Evolutionary conservation across 2,113 vertebrate species (phyloP).

Genomic region (Tamias sibiricus): DNA sequence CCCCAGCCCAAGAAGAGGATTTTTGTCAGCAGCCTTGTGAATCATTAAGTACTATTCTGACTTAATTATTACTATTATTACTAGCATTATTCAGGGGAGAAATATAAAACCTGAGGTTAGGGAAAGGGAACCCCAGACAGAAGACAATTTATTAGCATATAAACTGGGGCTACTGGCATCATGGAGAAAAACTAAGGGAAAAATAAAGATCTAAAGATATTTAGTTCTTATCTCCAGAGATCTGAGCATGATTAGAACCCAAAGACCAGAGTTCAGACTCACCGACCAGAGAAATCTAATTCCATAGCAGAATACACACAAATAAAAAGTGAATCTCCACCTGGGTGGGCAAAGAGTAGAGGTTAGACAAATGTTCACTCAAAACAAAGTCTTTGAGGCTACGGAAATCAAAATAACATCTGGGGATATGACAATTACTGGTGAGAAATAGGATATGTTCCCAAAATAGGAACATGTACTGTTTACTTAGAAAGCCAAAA

Average conservation of each 20-base stretch:
- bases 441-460: conserved; percentile 4
- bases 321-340: conserved; percentile 99
- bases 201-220: background rate
- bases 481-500: conserved; percentile 38
- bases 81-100: conserved; percentile 11
- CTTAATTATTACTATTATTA: conserved; percentile 15
- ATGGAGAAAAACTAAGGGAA: background rate
- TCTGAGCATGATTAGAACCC: conserved; percentile 27
- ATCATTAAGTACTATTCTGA: background rate
- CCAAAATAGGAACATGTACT: conserved; percentile 28
- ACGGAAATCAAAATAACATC: background rate
- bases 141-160: conserved; percentile 44
- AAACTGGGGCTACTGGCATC: background rate
- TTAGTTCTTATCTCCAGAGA: background rate
- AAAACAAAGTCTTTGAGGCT: conserved; percentile 27
- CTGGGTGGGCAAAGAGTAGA: conserved; percentile 85
- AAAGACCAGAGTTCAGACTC: conserved; percentile 83
- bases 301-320: conserved; percentile 95
- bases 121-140: background rate
- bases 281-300: conserved; percentile 96
- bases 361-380: conserved; percentile 46
- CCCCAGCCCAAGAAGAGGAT: background rate
- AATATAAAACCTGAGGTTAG: background rate
- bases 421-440: background rate
- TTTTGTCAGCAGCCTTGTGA: conserved; percentile 50